A percentile compares a stretch with the other conserved stretches of the same genome.
Conservation (phyloP, 2,888 invertebrate species). For the Ryuthela nishihirai region DNA sequence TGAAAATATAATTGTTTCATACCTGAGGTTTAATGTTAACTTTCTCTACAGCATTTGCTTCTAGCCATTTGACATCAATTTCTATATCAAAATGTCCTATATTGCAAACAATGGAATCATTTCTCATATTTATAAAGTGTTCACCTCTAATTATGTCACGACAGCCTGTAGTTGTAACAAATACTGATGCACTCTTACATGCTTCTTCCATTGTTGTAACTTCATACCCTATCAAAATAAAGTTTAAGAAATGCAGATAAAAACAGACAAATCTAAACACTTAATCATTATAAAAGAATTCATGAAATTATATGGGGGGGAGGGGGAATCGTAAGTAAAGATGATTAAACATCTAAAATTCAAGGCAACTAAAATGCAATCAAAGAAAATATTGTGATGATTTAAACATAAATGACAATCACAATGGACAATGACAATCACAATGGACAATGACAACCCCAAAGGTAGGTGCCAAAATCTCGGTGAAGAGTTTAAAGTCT, state of each 20-base stretch:
- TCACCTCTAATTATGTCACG: conserved; percentile 81
- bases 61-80: conserved; percentile 93
- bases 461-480: no score
- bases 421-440: no score
- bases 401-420: no score
- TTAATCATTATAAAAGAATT: no score
- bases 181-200: conserved; percentile 82
- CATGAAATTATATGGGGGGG: no score
- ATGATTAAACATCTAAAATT: background rate
- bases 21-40: conserved; percentile 96
- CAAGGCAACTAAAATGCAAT: background rate
- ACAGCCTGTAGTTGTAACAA: conserved; percentile 97
- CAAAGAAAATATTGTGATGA: no score
- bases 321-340: background rate
- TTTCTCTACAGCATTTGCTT: conserved; percentile 80
- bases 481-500: no score
- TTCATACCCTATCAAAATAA: conserved; percentile 54
- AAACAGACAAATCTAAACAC: background rate
- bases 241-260: background rate
- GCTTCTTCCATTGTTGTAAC: conserved; percentile 96
- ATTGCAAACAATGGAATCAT: conserved; percentile 97
- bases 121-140: conserved; percentile 87
- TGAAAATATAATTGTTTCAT: conserved; percentile 7
- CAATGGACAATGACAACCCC: no score
- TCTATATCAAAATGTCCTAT: conserved; percentile 99